Conservation (phyloP, 2,888 invertebrate genomes). For the Ditula angustiorana region DNA sequence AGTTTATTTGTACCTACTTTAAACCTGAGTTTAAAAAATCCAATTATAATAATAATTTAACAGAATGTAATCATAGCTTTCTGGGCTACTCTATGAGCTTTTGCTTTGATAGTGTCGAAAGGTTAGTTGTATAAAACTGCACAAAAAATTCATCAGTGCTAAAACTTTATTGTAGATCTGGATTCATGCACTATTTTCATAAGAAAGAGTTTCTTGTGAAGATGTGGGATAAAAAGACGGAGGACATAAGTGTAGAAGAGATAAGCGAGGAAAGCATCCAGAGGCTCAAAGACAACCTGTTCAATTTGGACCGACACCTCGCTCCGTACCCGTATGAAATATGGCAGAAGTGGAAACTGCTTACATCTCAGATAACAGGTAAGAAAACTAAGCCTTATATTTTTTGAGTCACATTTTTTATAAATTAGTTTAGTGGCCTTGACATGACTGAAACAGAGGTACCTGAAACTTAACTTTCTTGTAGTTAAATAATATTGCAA, state of each 20-base stretch:
- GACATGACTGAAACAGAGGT: no score
- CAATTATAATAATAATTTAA: no score
- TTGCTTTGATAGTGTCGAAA: no score
- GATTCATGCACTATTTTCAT: slow-evolving; percentile 94
- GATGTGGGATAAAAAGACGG: slow-evolving; percentile 92
- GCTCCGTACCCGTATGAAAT: slow-evolving; percentile 97
- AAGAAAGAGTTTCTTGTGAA: slow-evolving; percentile 93
- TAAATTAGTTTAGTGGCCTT: no score
- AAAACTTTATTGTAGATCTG: slow-evolving; percentile 82
- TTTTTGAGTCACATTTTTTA: no score
- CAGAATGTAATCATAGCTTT: no score
- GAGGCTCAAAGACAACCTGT: slow-evolving; percentile 88
- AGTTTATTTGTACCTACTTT: no score
- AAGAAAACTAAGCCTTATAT: slow-evolving; percentile 43
- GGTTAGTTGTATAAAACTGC: no score
- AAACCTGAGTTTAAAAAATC: no score
- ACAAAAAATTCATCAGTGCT: background rate
- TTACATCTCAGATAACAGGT: slow-evolving; percentile 89
- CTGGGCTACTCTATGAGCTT: no score
- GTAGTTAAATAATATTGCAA: no score
- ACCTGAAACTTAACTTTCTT: no score
- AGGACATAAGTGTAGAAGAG: slow-evolving; percentile 89
- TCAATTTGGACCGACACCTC: slow-evolving; percentile 90
- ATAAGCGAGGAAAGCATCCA: slow-evolving; percentile 88
- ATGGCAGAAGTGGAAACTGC: slow-evolving; percentile 93